A percentile compares a stretch with the other conserved stretches of the same genome.
phyloP scores from a whole-genome alignment of 2,113 vertebrate genomes.

The Orthonyx spaldingii region DNA sequence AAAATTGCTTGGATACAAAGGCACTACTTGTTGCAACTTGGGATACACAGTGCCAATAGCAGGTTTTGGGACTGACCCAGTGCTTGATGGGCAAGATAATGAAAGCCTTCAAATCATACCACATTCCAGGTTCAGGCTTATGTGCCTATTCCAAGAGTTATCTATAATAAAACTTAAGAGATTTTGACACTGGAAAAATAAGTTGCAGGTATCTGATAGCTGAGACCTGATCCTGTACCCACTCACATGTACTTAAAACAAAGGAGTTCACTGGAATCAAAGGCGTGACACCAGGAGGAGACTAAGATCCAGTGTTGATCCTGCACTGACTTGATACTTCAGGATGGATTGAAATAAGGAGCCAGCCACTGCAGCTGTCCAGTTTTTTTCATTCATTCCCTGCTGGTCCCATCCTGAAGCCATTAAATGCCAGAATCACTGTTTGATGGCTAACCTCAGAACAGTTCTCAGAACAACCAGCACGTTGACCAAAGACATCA shows the following conservation, averaged over 20 bases:
- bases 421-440: not conserved
- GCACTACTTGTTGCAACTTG: not conserved
- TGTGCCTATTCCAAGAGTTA: not conserved
- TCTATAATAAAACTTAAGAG: not conserved
- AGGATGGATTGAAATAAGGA: not conserved
- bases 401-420: not conserved
- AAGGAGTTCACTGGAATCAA: not conserved
- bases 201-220: not conserved
- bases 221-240: not conserved
- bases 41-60: not conserved
- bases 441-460: not conserved
- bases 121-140: not conserved
- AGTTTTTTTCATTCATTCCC: not conserved
- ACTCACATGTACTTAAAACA: not conserved
- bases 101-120: not conserved
- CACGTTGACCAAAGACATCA: not conserved
- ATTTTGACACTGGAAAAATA: not conserved
- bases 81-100: not conserved
- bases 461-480: not conserved
- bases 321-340: not conserved
- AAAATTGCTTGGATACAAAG: not conserved
- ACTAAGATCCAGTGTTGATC: not conserved
- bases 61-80: not conserved
- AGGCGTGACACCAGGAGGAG: not conserved
- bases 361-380: not conserved